A percentile compares a stretch with the other conserved stretches of the same genome.
These are phyloP conservation scores for Catagonus wagneri DNA, from an alignment of 2,113 vertebrate genomes.

Conservation along the genomic window DNA sequence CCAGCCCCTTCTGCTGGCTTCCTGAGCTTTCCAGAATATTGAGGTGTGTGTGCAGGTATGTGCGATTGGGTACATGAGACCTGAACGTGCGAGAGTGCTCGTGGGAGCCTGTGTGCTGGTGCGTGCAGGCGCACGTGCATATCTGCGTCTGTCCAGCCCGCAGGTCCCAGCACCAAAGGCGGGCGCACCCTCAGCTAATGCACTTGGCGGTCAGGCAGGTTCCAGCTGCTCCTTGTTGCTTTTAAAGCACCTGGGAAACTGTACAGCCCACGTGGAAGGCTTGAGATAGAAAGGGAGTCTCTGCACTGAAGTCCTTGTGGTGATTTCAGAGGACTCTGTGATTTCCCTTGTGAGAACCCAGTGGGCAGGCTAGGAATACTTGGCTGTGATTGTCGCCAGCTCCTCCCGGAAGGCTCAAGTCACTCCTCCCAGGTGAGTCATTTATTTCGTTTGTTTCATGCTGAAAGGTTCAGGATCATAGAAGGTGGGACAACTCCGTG, in stretches of 20 bases:
- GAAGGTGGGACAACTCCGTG: not conserved
- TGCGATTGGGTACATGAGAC: rapidly evolving
- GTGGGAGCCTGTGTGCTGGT: not conserved
- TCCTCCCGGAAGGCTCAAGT: not conserved
- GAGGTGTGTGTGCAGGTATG: not conserved
- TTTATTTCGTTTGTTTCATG: not conserved
- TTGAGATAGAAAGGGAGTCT: not conserved
- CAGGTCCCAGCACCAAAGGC: not conserved
- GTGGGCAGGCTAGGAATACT: not conserved
- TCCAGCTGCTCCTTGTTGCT: not conserved
- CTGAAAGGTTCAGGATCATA: not conserved
- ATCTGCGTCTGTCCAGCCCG: not conserved
- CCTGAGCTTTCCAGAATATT: not conserved
- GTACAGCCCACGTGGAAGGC: not conserved
- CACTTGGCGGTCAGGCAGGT: not conserved
- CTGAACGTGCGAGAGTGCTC: rapidly evolving
- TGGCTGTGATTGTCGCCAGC: not conserved
- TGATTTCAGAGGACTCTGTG: not conserved
- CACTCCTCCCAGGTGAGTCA: not conserved
- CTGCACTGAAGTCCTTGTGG: not conserved
- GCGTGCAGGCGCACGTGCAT: rapidly evolving
- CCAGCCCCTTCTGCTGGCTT: not conserved
- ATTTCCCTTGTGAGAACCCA: not conserved
- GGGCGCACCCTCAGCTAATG: rapidly evolving
- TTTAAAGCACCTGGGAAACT: not conserved